Percentiles rank a stretch among this genome's conserved stretches.
These are phyloP conservation scores for Hyperoplus immaculatus DNA, from an alignment of 2,797 vertebrate genomes.

Conservation along the genomic window DNA sequence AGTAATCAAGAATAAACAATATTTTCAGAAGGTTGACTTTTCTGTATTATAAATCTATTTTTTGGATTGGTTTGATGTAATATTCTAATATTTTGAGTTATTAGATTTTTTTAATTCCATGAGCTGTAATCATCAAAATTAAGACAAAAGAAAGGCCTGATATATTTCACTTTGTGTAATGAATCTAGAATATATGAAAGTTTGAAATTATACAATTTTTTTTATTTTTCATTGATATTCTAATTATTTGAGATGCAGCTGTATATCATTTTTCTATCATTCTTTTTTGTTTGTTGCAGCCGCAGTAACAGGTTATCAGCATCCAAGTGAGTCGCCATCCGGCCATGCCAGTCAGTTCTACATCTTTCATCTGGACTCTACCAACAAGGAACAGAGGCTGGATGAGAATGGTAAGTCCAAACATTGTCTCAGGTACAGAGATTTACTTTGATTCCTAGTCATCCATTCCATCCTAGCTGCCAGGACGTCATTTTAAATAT, in stretches of 20 bases:
- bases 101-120: no score
- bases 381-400: slow-evolving; percentile 92
- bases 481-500: no score
- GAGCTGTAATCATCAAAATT: no score
- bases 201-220: neutral
- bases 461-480: no score
- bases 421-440: neutral
- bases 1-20: no score
- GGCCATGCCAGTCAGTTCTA: slow-evolving; percentile 91
- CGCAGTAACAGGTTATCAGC: slow-evolving; percentile 95
- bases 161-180: no score
- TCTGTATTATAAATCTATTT: no score
- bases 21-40: no score
- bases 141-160: neutral
- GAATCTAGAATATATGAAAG: neutral
- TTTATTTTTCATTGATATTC: no score
- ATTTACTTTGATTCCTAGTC: neutral
- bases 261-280: neutral
- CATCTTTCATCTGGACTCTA: slow-evolving; percentile 90
- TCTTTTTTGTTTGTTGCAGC: slow-evolving; percentile 78
- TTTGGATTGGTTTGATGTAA: no score
- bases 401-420: slow-evolving; percentile 92
- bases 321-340: slow-evolving; percentile 87
- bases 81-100: no score
- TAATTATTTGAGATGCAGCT: no score